phyloP scores from a whole-genome alignment of 2,888 invertebrate genomes.

The Phoronis australis region DNA sequence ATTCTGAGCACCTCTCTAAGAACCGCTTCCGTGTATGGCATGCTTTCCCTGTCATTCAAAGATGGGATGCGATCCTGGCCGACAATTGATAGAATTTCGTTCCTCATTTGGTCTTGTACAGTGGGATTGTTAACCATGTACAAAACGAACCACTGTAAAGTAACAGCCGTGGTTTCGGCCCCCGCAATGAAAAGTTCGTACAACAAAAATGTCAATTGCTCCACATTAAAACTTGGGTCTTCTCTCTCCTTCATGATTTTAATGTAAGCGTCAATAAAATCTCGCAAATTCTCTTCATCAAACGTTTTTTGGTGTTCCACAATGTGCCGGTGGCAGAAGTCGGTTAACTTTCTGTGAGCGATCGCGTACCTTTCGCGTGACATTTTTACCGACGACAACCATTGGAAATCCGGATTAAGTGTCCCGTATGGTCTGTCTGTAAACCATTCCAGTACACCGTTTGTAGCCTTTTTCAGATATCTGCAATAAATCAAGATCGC shows the following conservation, averaged over 20 bases:
- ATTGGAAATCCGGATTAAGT: no score
- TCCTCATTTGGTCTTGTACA: conserved; percentile 26
- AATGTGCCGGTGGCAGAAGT: no score
- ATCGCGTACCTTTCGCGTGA: no score
- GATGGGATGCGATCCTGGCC: conserved; percentile 15
- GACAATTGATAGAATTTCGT: conserved; percentile 23
- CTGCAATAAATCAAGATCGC: no score
- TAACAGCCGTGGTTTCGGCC: conserved; percentile 39
- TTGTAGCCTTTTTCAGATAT: no score
- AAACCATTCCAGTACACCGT: no score
- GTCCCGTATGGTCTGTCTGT: no score
- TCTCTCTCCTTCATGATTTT: no score
- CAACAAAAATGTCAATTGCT: no score
- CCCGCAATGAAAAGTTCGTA: conserved; percentile 20
- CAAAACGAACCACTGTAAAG: conserved; percentile 26
- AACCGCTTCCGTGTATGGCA: conserved; percentile 23
- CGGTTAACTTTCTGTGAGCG: no score
- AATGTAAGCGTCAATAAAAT: not conserved
- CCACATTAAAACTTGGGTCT: no score
- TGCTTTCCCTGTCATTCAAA: conserved; percentile 17
- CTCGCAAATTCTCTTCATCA: not conserved
- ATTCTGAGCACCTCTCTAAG: conserved; percentile 20
- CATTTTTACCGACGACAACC: no score
- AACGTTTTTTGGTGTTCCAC: not conserved
- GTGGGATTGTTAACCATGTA: conserved; percentile 22